Conservation (phyloP, 2,113 vertebrate species). For the Ariopsis seemanni region DNA sequence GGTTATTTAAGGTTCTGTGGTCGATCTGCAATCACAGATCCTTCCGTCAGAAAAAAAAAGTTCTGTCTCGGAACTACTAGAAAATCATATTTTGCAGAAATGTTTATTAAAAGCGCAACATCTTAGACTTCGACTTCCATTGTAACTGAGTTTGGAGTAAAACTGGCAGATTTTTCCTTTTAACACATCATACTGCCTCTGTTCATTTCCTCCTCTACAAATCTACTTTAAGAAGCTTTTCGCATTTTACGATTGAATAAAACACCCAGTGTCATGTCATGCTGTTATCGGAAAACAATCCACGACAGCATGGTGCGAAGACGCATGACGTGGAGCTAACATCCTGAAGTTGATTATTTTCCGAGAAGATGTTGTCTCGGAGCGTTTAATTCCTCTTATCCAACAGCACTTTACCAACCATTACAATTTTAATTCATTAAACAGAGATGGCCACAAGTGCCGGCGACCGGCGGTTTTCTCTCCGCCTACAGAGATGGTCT, state of each 20-base stretch:
- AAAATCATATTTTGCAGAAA: background rate
- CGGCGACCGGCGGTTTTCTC: too few species aligned
- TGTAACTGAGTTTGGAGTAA: too few species aligned
- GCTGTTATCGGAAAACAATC: background rate
- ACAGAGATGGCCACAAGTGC: too few species aligned
- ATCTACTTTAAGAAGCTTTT: background rate
- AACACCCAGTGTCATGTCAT: background rate
- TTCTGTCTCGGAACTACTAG: background rate
- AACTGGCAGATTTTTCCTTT: background rate
- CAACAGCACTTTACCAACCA: background rate
- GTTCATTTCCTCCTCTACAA: background rate
- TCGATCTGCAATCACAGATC: background rate
- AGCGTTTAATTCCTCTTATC: background rate
- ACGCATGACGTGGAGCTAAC: background rate
- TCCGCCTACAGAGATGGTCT: too few species aligned
- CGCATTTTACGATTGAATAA: background rate
- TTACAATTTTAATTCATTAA: background rate
- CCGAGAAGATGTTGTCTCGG: background rate
- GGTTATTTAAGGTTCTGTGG: background rate
- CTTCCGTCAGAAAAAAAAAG: background rate
- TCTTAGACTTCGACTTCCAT: background rate
- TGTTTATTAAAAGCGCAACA: background rate
- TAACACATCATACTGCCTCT: background rate
- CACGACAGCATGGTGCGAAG: background rate
- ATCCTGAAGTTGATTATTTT: background rate